Evolutionary conservation across 2,113 vertebrate genomes (phyloP), one percentile per base, ranked within the genome.

Genomic region (Aphyosemion australe): DNA sequence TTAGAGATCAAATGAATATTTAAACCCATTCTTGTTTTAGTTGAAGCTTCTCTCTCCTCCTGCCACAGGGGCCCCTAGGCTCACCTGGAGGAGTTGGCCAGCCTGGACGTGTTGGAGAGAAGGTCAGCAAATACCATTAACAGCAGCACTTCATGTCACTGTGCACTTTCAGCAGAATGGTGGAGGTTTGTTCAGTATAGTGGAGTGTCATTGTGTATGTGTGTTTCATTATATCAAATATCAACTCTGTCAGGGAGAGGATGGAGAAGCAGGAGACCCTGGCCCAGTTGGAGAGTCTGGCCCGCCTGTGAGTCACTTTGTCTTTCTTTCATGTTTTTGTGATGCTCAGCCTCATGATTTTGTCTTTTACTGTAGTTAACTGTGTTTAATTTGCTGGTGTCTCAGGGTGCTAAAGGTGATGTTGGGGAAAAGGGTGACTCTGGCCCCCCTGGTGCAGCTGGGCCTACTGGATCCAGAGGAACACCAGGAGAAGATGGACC

Each of bases 371-470:
- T 5, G 5, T 7, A 53, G 32, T 43, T 39, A 2, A 5, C 39
- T 49, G 16, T 67, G 42, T 21, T 31, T 61, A 5, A 49, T 52
- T 32, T 68, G 21, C 31, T 64, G 4, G 5, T 65, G 13, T 76
- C 18, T 15, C 79, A 98, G 96, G 96, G 95, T 0, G 61, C 54
- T 48, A 95, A 92, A 78, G 96, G 95, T 4, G 95, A 98, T 4
- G 0, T 87, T 13, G 96, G 96, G 18, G 96, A 96, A 82, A 97
- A 97, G 69, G 96, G 96, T 0, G 96, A 97, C 16, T 74, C 91
- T 0, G 96, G 96, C 1, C 86, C 74, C 13, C 69, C 95, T 0
- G 95, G 96, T 32, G 87, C 95, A 19, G 93, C 95, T 12, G 96
- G 96, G 12, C 90, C 95, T 37, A 89, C 94, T 0, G 96, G 96